These are phyloP conservation scores for Drosophila carrolli DNA, from an alignment of 1,140 invertebrate species.

Conservation along the genomic window DNA sequence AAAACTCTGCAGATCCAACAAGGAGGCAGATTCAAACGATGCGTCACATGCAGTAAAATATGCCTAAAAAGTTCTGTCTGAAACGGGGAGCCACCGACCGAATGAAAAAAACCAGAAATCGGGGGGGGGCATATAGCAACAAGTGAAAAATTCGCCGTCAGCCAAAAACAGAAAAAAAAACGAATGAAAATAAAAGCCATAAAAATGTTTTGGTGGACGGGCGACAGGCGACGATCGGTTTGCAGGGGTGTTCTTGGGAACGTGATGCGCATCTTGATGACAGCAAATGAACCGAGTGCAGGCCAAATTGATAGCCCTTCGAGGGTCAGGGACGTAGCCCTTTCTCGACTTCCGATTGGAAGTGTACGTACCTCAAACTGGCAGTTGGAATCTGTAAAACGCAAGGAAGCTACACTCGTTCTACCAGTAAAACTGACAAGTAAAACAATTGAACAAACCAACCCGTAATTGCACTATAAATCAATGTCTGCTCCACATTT, in stretches of 20 bases:
- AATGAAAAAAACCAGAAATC: neutral
- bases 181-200: conserved; percentile 50
- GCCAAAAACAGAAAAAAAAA: conserved; percentile 22
- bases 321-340: conserved; percentile 27
- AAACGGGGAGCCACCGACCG: conserved; percentile 5
- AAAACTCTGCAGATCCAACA: conserved; percentile 68
- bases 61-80: conserved; percentile 60
- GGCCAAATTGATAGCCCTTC: conserved; percentile 19
- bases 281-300: conserved; percentile 38
- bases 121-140: conserved; percentile 46
- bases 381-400: conserved; percentile 10
- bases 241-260: conserved; percentile 42
- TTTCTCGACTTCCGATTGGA: neutral
- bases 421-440: conserved; percentile 6
- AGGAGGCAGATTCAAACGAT: conserved; percentile 48
- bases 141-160: conserved; percentile 61
- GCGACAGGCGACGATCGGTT: conserved; percentile 54
- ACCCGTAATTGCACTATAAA: conserved; percentile 72
- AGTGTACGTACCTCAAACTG: conserved; percentile 1
- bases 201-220: conserved; percentile 75
- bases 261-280: conserved; percentile 58
- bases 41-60: conserved; percentile 76
- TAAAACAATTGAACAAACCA: conserved; percentile 39
- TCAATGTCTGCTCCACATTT: conserved; percentile 77
- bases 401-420: conserved; percentile 7